phyloP scores from a whole-genome alignment of 2,888 invertebrate species.

The Halictus quadricinctus region DNA sequence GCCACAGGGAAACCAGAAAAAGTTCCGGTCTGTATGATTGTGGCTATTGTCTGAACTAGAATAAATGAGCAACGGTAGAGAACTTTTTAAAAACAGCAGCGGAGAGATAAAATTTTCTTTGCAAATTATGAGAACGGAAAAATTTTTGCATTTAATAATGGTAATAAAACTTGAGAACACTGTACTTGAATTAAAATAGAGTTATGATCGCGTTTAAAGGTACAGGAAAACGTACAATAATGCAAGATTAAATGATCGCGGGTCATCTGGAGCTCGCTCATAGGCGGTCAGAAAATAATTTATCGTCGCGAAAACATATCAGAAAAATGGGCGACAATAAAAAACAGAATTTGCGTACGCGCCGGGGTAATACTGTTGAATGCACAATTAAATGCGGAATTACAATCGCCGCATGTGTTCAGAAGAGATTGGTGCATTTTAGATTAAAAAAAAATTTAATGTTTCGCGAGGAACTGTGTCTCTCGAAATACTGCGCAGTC shows the following conservation, averaged over 20 bases:
- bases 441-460: not conserved
- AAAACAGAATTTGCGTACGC: not conserved
- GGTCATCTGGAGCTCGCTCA: not conserved
- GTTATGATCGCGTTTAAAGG: not conserved
- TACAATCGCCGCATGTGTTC: not conserved
- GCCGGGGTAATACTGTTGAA: not conserved
- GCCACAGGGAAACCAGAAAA: not conserved
- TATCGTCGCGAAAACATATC: not conserved
- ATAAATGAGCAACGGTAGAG: not conserved
- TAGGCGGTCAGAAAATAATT: not conserved
- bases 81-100: not conserved
- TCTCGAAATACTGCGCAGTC: not conserved
- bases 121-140: not conserved
- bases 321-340: not conserved
- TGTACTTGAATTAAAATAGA: not conserved
- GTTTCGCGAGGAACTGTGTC: not conserved
- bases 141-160: not conserved
- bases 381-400: not conserved
- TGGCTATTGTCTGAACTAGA: not conserved
- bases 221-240: not conserved
- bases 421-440: not conserved
- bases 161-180: not conserved
- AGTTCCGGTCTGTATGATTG: not conserved
- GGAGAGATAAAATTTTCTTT: not conserved
- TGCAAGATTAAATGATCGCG: not conserved